phyloP scores from a whole-genome alignment of 2,888 invertebrate genomes.

The Microplitis deprimator region DNA sequence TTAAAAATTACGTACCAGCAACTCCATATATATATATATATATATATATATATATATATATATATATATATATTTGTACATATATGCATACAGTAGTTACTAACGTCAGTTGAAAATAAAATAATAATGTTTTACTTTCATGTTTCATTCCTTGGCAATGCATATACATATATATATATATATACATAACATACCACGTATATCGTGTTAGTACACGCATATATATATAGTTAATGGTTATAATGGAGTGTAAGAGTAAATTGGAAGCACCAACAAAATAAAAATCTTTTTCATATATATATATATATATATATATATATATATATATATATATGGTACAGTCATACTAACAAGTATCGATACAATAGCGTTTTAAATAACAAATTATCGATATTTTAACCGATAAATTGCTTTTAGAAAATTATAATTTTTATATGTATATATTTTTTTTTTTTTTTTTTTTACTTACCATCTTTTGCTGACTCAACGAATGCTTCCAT shows the following conservation, averaged over 20 bases:
- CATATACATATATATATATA: background rate
- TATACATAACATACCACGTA: background rate
- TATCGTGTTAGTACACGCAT: too few species aligned
- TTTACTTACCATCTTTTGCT: too few species aligned
- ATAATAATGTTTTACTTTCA: background rate
- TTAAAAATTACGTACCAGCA: too few species aligned
- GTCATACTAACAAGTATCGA: background rate
- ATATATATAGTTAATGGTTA: background rate
- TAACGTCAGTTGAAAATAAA: background rate
- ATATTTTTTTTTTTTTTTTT: too few species aligned
- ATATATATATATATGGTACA: background rate
- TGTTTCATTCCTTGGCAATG: background rate
- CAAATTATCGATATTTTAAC: too few species aligned
- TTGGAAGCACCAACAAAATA: background rate
- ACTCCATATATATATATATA: too few species aligned
- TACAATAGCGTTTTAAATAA: too few species aligned
- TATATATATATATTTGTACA: too few species aligned
- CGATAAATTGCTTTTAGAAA: too few species aligned
- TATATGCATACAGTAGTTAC: conserved; percentile 8
- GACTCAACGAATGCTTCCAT: too few species aligned
- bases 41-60: too few species aligned
- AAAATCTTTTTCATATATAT: background rate
- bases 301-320: background rate
- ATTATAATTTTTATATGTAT: too few species aligned
- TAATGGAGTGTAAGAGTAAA: background rate